These are phyloP conservation scores for Macaca fascicularis DNA, from an alignment of 2,113 vertebrate species.

Conservation along the genomic window DNA sequence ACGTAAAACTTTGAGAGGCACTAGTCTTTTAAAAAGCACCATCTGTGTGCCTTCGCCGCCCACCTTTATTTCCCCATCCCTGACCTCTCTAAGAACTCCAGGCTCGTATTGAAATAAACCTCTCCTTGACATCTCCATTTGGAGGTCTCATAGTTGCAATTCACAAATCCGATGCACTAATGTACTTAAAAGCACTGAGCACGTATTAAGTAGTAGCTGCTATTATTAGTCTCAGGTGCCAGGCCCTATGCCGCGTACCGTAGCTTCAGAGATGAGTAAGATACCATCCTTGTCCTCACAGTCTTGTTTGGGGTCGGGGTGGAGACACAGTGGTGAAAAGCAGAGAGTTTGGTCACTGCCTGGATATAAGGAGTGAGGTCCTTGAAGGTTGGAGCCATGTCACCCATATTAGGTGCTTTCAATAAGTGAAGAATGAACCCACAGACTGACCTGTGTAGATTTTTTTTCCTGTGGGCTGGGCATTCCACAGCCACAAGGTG, in stretches of 20 bases:
- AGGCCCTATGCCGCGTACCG: neutral
- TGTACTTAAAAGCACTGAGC: neutral
- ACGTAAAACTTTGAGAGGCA: neutral
- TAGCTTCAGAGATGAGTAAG: neutral
- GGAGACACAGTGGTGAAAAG: neutral
- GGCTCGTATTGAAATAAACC: neutral
- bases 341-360: neutral
- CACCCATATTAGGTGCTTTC: neutral
- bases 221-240: neutral
- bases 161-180: neutral
- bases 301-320: neutral
- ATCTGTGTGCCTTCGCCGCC: neutral
- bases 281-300: neutral
- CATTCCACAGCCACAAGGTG: slow-evolving; percentile 77
- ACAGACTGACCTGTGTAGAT: neutral
- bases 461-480: neutral
- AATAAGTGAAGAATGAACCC: neutral
- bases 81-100: neutral
- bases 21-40: neutral
- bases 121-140: neutral
- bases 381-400: neutral
- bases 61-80: neutral
- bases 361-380: neutral
- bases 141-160: neutral
- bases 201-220: neutral